These are phyloP conservation scores for Papilio elwesi DNA, from an alignment of 2,888 invertebrate species.

Conservation along the genomic window DNA sequence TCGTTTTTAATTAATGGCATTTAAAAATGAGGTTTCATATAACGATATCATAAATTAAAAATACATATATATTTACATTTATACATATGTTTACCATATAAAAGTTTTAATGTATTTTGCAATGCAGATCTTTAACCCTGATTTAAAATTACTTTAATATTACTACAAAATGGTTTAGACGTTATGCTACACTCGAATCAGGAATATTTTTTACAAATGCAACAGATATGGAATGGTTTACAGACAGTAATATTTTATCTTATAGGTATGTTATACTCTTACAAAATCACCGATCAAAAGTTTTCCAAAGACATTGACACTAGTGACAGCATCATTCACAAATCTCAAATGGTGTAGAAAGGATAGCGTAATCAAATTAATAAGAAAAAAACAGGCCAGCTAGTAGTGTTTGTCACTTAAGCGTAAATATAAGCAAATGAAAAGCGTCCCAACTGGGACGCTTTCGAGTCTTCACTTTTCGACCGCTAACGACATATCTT, in stretches of 20 bases:
- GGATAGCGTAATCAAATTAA: too few relatives aligned
- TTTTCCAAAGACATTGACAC: too few relatives aligned
- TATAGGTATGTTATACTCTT: too few relatives aligned
- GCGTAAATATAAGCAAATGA: too few relatives aligned
- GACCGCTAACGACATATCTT: too few relatives aligned
- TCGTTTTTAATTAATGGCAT: background rate
- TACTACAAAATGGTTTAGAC: background rate
- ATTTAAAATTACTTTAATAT: background rate
- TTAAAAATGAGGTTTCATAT: background rate
- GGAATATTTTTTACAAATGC: conserved; percentile 18
- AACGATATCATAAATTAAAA: background rate
- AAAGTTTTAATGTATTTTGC: background rate
- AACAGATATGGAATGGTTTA: conserved; percentile 20
- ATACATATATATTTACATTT: background rate
- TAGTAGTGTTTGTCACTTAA: too few relatives aligned
- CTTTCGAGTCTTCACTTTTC: too few relatives aligned
- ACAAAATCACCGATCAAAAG: too few relatives aligned
- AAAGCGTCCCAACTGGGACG: too few relatives aligned
- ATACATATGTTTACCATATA: background rate
- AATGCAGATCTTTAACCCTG: background rate
- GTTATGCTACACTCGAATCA: background rate
- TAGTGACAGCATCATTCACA: too few relatives aligned
- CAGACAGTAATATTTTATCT: background rate
- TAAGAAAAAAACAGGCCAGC: too few relatives aligned
- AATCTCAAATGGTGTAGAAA: too few relatives aligned